Percentiles rank a stretch among this genome's conserved stretches.
These are phyloP conservation scores for Phaedon cochleariae DNA, from an alignment of 2,888 invertebrate species.

Conservation along the genomic window DNA sequence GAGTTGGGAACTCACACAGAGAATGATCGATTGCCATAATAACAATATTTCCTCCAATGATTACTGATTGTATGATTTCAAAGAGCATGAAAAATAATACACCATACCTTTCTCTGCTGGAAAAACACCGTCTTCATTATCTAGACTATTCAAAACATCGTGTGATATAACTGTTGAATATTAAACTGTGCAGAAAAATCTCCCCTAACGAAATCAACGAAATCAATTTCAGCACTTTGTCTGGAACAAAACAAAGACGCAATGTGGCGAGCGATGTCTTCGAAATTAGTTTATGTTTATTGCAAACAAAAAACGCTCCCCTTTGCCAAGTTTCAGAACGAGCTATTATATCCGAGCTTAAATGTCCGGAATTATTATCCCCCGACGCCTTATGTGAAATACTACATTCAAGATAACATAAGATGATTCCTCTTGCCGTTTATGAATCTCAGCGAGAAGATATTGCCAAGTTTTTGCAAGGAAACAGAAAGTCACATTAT, in stretches of 20 bases:
- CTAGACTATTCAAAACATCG: too few species aligned
- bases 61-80: too few species aligned
- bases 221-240: background rate
- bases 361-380: constrained; percentile 50
- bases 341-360: constrained; percentile 46
- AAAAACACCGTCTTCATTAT: too few species aligned
- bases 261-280: constrained; percentile 16
- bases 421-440: constrained; percentile 34
- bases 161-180: too few species aligned
- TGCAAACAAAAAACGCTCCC: constrained; percentile 55
- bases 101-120: too few species aligned
- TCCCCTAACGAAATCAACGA: background rate
- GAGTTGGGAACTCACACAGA: too few species aligned
- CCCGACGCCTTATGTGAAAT: constrained; percentile 45
- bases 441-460: constrained; percentile 36
- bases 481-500: constrained; percentile 34
- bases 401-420: constrained; percentile 43
- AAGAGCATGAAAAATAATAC: too few species aligned
- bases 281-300: constrained; percentile 59
- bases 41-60: too few species aligned
- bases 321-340: constrained; percentile 48
- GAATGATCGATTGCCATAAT: too few species aligned
- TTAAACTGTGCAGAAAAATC: background rate
- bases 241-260: constrained; percentile 20
- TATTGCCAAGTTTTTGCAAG: constrained; percentile 29